These are phyloP conservation scores for Dynastes maya DNA, from an alignment of 2,888 invertebrate genomes.

Conservation along the genomic window DNA sequence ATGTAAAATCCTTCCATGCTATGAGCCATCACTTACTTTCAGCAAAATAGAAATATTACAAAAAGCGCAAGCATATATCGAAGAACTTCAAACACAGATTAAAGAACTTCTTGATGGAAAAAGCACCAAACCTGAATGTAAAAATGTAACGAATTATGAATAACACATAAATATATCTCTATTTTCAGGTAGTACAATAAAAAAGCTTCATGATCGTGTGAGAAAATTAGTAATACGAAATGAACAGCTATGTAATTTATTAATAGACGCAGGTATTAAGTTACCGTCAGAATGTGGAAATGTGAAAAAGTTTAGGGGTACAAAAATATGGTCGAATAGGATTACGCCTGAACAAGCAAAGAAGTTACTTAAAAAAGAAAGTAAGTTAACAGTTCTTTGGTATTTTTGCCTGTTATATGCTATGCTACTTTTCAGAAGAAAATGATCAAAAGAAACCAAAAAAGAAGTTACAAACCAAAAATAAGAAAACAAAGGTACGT, in stretches of 20 bases:
- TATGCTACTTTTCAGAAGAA: constrained; percentile 55
- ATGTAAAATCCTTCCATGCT: constrained; percentile 71
- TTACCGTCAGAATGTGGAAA: constrained; percentile 65
- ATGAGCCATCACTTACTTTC: constrained; percentile 69
- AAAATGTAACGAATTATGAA: constrained; percentile 12
- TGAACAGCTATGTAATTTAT: constrained; percentile 67
- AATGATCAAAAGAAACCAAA: constrained; percentile 53
- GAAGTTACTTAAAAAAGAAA: constrained; percentile 64
- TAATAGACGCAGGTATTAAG: constrained; percentile 68
- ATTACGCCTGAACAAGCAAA: constrained; percentile 64
- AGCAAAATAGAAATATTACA: constrained; percentile 69
- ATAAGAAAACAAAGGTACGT: constrained; percentile 32
- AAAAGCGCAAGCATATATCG: constrained; percentile 67
- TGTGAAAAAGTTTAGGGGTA: constrained; percentile 61
- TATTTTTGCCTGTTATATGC: too few species aligned
- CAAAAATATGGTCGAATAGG: constrained; percentile 63
- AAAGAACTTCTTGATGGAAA: constrained; percentile 61
- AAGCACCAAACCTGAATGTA: constrained; percentile 58
- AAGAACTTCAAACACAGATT: constrained; percentile 67
- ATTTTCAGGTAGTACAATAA: constrained; percentile 64
- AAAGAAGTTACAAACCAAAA: constrained; percentile 31
- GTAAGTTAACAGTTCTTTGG: constrained; percentile 58
- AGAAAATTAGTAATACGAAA: constrained; percentile 67
- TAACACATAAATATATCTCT: background rate
- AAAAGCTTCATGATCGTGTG: constrained; percentile 66